Evolutionary conservation across 2,113 vertebrate species (phyloP), one percentile per base, ranked within the genome.

Genomic region (Hippocampus zosterae): DNA sequence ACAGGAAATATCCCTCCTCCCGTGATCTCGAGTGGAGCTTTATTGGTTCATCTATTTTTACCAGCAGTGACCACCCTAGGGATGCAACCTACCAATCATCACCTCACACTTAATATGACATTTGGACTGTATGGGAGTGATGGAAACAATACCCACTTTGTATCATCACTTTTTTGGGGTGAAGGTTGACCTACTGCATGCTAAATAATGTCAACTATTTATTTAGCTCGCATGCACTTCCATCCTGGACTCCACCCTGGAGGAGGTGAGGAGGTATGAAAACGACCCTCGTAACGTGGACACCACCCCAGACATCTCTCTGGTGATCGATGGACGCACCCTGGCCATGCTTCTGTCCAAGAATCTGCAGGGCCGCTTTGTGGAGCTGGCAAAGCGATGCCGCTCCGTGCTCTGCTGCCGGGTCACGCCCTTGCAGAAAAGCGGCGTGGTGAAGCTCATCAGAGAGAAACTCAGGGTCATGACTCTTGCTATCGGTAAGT

Each of bases 381-480:
- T 99, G 77, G 91, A 90, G 0, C 71, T 98, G 82, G 87, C 92
- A 0, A 88, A 66, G 71, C 82, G 75, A 69, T 97, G 95, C 80
- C 92, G 85, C 19, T 88, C 95, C 0, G 94, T 98, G 66, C 83
- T 98, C 23, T 99, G 97, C 87, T 99, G 97, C 70, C 88, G 95
- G 27, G 91, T 87, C 57, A 98, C 95, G 0, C 96, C 97, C 0
- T 87, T 96, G 11, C 96, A 98, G 84, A 99, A 99, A 87, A 94
- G 94, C 77, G 80, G 76, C 75, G 92, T 97, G 29, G 95, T 96
- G 80, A 95, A 92, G 81, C 85, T 96, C 1, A 73, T 95, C 44
- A 90, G 91, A 27, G 90, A 93, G 44, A 92, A 90, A 63, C 82
- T 97, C 8, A 83, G 85, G 64, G 94, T 88, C 78, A 95, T 96